Percentiles rank a stretch among this genome's conserved stretches.
phyloP scores from a whole-genome alignment of 2,797 vertebrate genomes.

The Manis pentadactyla region DNA sequence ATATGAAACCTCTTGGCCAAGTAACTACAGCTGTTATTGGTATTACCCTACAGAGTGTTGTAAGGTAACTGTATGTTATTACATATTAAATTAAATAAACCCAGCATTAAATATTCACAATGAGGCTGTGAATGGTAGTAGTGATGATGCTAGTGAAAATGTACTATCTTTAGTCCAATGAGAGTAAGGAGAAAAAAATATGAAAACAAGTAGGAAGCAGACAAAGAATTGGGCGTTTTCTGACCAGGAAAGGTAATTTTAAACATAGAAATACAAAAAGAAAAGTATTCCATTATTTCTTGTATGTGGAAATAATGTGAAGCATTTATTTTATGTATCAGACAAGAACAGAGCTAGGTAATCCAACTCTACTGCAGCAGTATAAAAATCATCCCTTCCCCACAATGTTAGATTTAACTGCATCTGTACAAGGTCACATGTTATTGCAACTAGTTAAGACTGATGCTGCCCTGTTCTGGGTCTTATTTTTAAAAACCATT shows the following conservation, averaged over 20 bases:
- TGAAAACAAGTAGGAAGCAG: constrained; percentile 23
- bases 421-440: constrained; percentile 15
- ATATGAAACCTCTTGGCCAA: constrained; percentile 38
- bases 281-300: constrained; percentile 68
- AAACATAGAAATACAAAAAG: constrained; percentile 67
- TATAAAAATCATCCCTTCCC: constrained; percentile 68
- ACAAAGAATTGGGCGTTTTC: constrained; percentile 8
- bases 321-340: constrained; percentile 73
- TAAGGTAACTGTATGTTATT: neutral
- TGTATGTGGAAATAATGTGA: constrained; percentile 66
- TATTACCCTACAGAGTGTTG: neutral
- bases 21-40: neutral
- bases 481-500: too few relatives aligned
- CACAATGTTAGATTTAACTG: constrained; percentile 59
- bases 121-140: constrained; percentile 53
- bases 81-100: constrained; percentile 43
- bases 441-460: constrained; percentile 16
- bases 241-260: constrained; percentile 69
- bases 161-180: constrained; percentile 61
- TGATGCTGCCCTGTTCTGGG: constrained; percentile 44
- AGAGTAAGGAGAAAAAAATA: neutral
- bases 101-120: constrained; percentile 75
- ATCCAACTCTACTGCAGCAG: constrained; percentile 74
- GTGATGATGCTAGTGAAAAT: constrained; percentile 71
- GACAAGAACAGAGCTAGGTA: constrained; percentile 76